Evolutionary conservation across 2,797 vertebrate species (phyloP).

Genomic region (Acestrorhynchus altus): DNA sequence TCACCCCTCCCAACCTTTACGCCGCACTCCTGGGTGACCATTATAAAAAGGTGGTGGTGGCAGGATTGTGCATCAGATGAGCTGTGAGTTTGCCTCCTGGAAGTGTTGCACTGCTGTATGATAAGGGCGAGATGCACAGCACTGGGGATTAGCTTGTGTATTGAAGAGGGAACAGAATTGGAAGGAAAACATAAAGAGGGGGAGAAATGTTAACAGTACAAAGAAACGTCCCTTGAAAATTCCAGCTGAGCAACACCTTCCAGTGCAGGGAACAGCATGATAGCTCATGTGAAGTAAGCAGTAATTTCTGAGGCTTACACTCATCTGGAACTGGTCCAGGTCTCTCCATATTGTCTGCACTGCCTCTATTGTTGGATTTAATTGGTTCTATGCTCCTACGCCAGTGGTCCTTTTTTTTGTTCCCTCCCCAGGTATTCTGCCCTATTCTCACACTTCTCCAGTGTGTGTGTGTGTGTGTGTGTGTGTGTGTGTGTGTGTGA

Average conservation of each 20-base stretch:
- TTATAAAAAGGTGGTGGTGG: background rate
- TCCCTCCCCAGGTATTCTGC: constrained; percentile 53
- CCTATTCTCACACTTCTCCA: constrained; percentile 29
- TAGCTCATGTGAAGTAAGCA: constrained; percentile 34
- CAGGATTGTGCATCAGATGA: constrained; percentile 2
- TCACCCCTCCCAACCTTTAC: background rate
- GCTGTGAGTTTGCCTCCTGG: background rate
- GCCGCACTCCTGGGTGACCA: constrained; percentile 2
- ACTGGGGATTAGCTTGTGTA: constrained; percentile 11
- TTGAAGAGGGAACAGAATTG: background rate
- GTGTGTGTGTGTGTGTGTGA: constrained; percentile 35
- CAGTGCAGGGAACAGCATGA: background rate
- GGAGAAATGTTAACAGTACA: background rate
- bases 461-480: constrained; percentile 23
- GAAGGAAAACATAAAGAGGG: background rate
- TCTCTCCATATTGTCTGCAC: constrained; percentile 46
- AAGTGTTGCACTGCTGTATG: background rate
- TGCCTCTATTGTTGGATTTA: constrained; percentile 61
- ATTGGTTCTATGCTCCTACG: constrained; percentile 61
- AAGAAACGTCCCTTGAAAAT: constrained; percentile 13
- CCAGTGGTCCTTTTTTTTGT: constrained; percentile 53
- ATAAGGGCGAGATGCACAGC: background rate
- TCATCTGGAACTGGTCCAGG: constrained; percentile 45
- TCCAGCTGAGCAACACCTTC: background rate
- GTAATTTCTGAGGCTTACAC: constrained; percentile 34